Base-by-base conservation (phyloP, 1,140 invertebrate species). In the Drosophila orena region DNA sequence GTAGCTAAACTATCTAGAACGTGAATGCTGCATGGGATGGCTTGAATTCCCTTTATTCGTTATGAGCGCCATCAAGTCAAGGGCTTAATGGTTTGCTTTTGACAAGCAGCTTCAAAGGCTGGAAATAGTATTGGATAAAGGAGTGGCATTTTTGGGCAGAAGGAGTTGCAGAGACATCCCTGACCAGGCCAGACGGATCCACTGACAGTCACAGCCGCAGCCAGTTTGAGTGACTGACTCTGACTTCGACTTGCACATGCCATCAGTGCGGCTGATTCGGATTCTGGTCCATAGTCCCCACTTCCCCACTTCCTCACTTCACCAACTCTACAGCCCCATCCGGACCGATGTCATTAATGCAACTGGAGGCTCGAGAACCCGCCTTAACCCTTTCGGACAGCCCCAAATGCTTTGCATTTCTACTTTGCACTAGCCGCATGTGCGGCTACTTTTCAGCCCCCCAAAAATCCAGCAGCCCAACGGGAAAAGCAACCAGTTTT, bases 271-370 rank as follows among this genome's bases (percentile, higher is more conserved):
- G 27, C 43, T 43, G 50, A 38, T n/a, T 38, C 37, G 11, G 37
- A 38, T 38, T 38, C 37, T 38, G 37, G 14, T 38, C 17, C n/a
- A n/a, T 11, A 22, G 6, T 7, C 1, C 11, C 37, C 5, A 3
- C n/a, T 27, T 27, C 4, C 24, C 22, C 2, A 3, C 37, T 38
- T 14, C 3, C 37, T 15, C 2, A 3, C 37, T 38, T 14, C 3
- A 12, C 11, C 37, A 14, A 38, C 37, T 38, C 37, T 30, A 0
- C 30, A 2, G 8, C 10, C 14, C 57, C 35, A 11, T 40, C 47
- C 47, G 37, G 55, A 27, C 49, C 52, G 79, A 64, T 81, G 84
- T 91, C 89, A 91, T 91, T 91, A 91, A 91, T 89, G 89, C 83
- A 79, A 76, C 84, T 83, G 64, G 49, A 76, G 53, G 62, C 70